These are phyloP conservation scores for Drosophila sp. DNA, from an alignment of 1,140 invertebrate species.

Conservation along the genomic window DNA sequence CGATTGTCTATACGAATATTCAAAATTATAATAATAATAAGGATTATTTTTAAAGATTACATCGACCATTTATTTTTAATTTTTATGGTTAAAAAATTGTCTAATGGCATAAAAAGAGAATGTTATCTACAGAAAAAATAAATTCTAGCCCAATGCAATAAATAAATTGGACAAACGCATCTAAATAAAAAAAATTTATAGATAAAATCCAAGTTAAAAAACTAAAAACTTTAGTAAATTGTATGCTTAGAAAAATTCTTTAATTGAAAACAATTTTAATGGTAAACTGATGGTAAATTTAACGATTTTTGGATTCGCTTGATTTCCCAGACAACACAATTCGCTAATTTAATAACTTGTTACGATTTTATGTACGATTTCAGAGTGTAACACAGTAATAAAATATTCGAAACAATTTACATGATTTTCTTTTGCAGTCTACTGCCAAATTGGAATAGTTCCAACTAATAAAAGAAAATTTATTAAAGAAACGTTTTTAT, in stretches of 20 bases:
- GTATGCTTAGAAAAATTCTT: background rate
- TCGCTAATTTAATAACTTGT: background rate
- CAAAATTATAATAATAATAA: too few relatives aligned
- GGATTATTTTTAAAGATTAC: too few relatives aligned
- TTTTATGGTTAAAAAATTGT: too few relatives aligned
- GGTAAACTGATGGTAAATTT: background rate
- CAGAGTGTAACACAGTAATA: background rate
- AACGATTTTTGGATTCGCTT: background rate
- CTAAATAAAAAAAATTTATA: too few relatives aligned
- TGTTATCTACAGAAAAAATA: too few relatives aligned
- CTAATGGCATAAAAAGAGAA: too few relatives aligned
- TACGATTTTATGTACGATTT: background rate
- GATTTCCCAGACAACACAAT: background rate
- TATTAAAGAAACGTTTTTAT: background rate
- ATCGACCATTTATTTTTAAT: too few relatives aligned
- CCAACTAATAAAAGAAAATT: background rate
- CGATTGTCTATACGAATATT: too few relatives aligned
- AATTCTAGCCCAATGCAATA: too few relatives aligned
- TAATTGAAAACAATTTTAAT: background rate
- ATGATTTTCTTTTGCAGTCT: background rate
- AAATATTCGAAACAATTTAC: background rate
- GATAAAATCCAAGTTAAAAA: too few relatives aligned
- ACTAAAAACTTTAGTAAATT: too few relatives aligned
- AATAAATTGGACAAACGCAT: too few relatives aligned
- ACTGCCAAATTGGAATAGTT: background rate